Percentiles rank a stretch among this genome's conserved stretches.
These are phyloP conservation scores for Montipora sp. DNA, from an alignment of 64 coral and sea anemone species.

Conservation along the genomic window DNA sequence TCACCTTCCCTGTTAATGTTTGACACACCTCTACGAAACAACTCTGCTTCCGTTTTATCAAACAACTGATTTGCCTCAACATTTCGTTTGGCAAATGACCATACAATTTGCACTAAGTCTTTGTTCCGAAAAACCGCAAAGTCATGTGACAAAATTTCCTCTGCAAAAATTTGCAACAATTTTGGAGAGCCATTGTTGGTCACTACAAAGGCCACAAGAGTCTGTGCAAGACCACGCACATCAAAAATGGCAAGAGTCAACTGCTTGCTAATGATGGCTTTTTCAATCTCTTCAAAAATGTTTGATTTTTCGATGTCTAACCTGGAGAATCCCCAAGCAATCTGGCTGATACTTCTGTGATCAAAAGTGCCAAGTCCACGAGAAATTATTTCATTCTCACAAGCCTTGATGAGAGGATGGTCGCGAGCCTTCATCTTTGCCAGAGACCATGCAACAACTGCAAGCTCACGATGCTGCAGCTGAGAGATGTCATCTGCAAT, in stretches of 20 bases:
- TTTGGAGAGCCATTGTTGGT: not conserved
- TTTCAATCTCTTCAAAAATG: not conserved
- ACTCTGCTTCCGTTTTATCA: not conserved
- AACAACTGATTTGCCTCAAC: not conserved
- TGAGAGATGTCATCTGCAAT: not conserved
- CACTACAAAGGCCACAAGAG: not conserved
- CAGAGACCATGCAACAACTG: slow-evolving; percentile 4
- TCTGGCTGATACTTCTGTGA: not conserved
- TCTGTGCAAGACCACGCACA: slow-evolving; percentile 6
- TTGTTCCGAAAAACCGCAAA: not conserved
- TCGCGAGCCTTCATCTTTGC: not conserved
- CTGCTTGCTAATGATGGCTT: not conserved
- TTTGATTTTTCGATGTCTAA: not conserved
- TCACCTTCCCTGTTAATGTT: not conserved
- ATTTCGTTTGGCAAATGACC: not conserved
- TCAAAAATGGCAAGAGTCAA: not conserved
- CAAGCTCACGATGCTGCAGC: not conserved
- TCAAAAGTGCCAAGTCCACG: not conserved
- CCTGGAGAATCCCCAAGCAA: not conserved
- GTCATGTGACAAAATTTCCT: not conserved
- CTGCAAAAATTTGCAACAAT: not conserved
- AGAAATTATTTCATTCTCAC: not conserved
- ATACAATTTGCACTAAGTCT: not conserved
- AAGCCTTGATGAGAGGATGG: not conserved
- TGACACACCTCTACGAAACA: not conserved